Evolutionary conservation across 1,140 invertebrate genomes (phyloP), one percentile per base, ranked within the genome.

Genomic region (Brachionus manjavacas): DNA sequence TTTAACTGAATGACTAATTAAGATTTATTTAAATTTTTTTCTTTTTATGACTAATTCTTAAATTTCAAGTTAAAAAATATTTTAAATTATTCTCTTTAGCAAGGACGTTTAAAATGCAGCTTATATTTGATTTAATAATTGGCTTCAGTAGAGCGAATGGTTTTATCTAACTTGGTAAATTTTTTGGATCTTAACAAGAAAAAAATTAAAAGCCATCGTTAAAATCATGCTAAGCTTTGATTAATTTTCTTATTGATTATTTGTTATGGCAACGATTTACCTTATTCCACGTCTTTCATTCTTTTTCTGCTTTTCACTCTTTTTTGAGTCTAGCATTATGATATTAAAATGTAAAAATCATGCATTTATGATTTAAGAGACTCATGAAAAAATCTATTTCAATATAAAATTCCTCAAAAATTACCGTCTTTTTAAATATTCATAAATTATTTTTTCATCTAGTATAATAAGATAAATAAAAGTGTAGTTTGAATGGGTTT

Each of bases 401-500:
- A 12, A 81, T 46, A 46, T 46, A 28, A 81, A 85, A 28, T 49
- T 68, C 12, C 55, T 66, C 35, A 43, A 55, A 60, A 74, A 74
- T 31, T 49, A 78, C 9, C 72, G 39, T 20, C 41, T 85, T 81
- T 81, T 39, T 20, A 72, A 20, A 60, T 20, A 60, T 60, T 60
- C 20, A 60, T 60, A 60, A 60, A 60, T 60, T 60, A 60, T 60
- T 60, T 60, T 55, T 55, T 16, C 16, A n/a, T 52, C 14, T n/a
- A 52, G 46, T 7, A 14, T n/a, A 6, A 52, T 0, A 52, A 14
- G 16, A 14, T 14, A 14, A 14, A n/a, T 52, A 52, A 52, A 52
- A n/a, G 16, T 11, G 12, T 20, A 60, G 9, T 20, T 9, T 60
- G 4, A 20, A 88, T 88, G 88, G 87, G 87, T 74, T 88, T 87